phyloP scores from a whole-genome alignment of 2,888 invertebrate species.

The Drosophila austrosaltans region DNA sequence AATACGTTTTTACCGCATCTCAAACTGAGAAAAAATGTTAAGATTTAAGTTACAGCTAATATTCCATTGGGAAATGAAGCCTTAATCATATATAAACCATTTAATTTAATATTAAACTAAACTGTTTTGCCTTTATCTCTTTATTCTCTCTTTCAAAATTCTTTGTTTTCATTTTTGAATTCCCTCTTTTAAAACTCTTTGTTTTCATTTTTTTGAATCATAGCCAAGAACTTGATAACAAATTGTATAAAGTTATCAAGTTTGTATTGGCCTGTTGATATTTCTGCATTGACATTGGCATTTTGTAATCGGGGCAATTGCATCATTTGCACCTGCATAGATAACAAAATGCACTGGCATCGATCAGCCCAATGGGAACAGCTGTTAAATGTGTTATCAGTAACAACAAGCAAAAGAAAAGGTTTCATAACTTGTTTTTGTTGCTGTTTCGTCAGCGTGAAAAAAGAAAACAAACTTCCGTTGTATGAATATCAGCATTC shows the following conservation, averaged over 20 bases:
- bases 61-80: no score
- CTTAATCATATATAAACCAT: no score
- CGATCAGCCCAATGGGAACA: slow-evolving; percentile 23
- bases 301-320: slow-evolving; percentile 61
- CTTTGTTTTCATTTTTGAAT: no score
- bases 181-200: no score
- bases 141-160: no score
- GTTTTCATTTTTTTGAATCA: background rate
- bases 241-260: background rate
- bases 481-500: slow-evolving; percentile 53
- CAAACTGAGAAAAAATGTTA: no score
- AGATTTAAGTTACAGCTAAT: no score
- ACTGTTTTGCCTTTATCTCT: no score
- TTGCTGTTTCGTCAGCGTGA: slow-evolving; percentile 45
- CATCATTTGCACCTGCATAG: slow-evolving; percentile 61
- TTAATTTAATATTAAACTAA: no score
- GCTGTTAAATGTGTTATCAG: slow-evolving; percentile 47
- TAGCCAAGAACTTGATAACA: background rate
- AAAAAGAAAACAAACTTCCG: slow-evolving; percentile 54
- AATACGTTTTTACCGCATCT: no score
- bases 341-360: slow-evolving; percentile 48
- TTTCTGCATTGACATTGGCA: slow-evolving; percentile 51
- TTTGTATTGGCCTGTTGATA: background rate
- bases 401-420: background rate
- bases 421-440: slow-evolving; percentile 62